A percentile compares a stretch with the other conserved stretches of the same genome.
These are phyloP conservation scores for Muraenolepis orangiensis DNA, from an alignment of 2,797 vertebrate species.

Conservation along the genomic window DNA sequence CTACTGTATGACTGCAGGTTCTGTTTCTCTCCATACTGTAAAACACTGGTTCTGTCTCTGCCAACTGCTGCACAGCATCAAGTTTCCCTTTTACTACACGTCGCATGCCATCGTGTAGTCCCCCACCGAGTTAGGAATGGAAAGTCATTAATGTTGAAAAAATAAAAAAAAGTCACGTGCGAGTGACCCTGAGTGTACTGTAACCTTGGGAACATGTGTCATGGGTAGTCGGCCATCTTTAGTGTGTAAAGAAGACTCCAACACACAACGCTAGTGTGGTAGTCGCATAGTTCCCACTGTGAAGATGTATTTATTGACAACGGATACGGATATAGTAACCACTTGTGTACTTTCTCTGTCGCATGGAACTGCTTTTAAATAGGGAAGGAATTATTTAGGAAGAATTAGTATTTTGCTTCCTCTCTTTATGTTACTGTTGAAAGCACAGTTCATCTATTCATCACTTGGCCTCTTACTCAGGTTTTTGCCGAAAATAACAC, in stretches of 20 bases:
- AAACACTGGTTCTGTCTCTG: slow-evolving; percentile 12
- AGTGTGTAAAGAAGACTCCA: slow-evolving; percentile 18
- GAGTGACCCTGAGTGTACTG: slow-evolving; percentile 36
- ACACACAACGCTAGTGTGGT: slow-evolving; percentile 25
- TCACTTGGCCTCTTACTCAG: too few species aligned
- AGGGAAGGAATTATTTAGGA: background rate
- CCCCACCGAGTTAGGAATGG: slow-evolving; percentile 25
- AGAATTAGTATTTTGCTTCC: background rate
- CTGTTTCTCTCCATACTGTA: background rate
- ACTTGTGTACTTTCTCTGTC: background rate
- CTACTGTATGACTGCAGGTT: background rate
- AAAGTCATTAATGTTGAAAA: slow-evolving; percentile 45
- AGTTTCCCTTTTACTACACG: slow-evolving; percentile 43
- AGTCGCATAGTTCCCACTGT: slow-evolving; percentile 13
- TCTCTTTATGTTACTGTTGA: background rate
- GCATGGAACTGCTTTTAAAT: slow-evolving; percentile 5
- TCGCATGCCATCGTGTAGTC: slow-evolving; percentile 34
- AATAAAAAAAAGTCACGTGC: slow-evolving; percentile 10
- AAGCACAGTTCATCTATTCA: background rate
- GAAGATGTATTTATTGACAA: slow-evolving; percentile 13
- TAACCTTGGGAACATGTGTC: slow-evolving; percentile 38
- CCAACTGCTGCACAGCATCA: slow-evolving; percentile 43
- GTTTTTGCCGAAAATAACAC: too few species aligned
- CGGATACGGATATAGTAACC: slow-evolving; percentile 35
- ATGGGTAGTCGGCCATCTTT: slow-evolving; percentile 14